Evolutionary conservation across 92 coral and sea anemone genomes (phyloP).

Genomic region (Actinostola sp.): DNA sequence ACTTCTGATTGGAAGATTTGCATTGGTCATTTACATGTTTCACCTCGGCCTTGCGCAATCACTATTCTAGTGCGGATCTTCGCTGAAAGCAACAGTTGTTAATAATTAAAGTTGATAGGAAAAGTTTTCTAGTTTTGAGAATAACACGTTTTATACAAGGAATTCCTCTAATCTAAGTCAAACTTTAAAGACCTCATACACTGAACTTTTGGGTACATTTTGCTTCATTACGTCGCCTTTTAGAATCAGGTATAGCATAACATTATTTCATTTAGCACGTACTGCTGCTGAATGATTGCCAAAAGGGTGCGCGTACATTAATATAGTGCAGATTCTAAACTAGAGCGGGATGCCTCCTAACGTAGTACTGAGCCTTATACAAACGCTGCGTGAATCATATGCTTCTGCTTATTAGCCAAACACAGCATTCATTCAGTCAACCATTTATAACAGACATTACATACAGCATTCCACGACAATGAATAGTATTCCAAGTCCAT

Average conservation of each 20-base stretch:
- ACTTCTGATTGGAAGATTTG: constrained; percentile 23
- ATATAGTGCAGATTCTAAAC: too few species aligned
- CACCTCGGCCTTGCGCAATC: constrained; percentile 53
- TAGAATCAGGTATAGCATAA: constrained; percentile 1
- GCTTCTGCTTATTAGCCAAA: too few species aligned
- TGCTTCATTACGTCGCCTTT: constrained; percentile 15
- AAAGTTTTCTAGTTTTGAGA: constrained; percentile 4
- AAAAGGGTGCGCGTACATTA: background rate
- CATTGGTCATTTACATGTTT: constrained; percentile 12
- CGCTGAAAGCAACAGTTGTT: constrained; percentile 35
- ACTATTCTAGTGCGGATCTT: constrained; percentile 66
- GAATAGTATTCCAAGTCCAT: too few species aligned
- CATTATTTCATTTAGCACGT: background rate
- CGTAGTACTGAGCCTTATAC: too few species aligned
- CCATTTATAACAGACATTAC: too few species aligned
- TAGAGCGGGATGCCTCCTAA: too few species aligned
- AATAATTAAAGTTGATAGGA: constrained; percentile 43
- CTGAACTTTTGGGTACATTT: background rate
- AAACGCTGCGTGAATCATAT: too few species aligned
- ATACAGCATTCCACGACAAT: too few species aligned
- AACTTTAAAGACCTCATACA: background rate
- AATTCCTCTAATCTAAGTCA: background rate
- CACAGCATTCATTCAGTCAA: too few species aligned
- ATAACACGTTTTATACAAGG: background rate
- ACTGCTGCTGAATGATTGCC: background rate